phyloP scores from a whole-genome alignment of 2,888 invertebrate species.

The Stramonita haemastoma region DNA sequence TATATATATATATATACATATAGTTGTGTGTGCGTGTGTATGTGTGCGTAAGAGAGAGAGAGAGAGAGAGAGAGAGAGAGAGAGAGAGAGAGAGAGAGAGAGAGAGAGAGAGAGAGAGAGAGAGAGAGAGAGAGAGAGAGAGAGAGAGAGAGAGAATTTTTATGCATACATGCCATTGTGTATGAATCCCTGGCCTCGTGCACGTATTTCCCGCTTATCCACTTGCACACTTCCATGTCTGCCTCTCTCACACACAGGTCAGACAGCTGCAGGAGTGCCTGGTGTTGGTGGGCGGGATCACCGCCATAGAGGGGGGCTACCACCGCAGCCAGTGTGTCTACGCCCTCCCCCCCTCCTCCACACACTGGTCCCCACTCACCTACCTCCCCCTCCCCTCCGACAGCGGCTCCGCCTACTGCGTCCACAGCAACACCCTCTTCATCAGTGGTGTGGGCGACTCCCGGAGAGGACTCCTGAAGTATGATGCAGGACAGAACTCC shows the following conservation, averaged over 20 bases:
- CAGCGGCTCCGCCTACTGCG: conserved; percentile 46
- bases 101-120: too few relatives aligned
- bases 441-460: conserved; percentile 46
- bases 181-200: too few relatives aligned
- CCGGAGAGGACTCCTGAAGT: conserved; percentile 42
- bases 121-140: too few relatives aligned
- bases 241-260: background rate
- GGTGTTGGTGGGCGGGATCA: conserved; percentile 44
- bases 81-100: too few relatives aligned
- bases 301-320: conserved; percentile 27
- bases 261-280: conserved; percentile 41
- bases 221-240: too few relatives aligned
- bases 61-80: too few relatives aligned
- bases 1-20: too few relatives aligned
- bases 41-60: too few relatives aligned
- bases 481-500: conserved; percentile 34
- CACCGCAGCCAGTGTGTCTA: conserved; percentile 41
- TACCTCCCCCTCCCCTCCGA: conserved; percentile 44
- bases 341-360: conserved; percentile 39
- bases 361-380: conserved; percentile 44
- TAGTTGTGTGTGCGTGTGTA: too few relatives aligned
- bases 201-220: too few relatives aligned
- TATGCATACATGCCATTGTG: too few relatives aligned
- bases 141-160: too few relatives aligned
- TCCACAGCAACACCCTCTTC: conserved; percentile 43